Percentiles rank a stretch among this genome's conserved stretches.
Conservation (phyloP, 2,113 vertebrate species). For the Bubo scandiacus region DNA sequence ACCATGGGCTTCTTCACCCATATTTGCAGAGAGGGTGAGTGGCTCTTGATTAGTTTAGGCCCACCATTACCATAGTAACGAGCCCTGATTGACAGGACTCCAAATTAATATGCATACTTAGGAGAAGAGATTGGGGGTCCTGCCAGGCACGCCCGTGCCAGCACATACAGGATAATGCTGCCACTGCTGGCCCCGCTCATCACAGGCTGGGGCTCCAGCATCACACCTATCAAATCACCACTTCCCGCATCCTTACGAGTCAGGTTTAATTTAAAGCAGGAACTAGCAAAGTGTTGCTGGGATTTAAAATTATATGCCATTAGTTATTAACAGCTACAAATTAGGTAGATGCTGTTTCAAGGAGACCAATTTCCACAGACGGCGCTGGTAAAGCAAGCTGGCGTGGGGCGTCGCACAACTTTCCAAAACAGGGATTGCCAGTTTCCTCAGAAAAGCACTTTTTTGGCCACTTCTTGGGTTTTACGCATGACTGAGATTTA, state of each 20-base stretch:
- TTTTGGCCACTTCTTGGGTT: slow-evolving; percentile 28
- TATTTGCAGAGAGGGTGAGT: background rate
- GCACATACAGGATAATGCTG: background rate
- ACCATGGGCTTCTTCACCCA: rapidly evolving
- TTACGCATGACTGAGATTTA: slow-evolving; percentile 7
- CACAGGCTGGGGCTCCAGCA: background rate
- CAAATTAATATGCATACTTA: background rate
- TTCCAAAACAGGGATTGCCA: background rate
- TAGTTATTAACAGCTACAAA: slow-evolving; percentile 56
- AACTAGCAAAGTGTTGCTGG: slow-evolving; percentile 9
- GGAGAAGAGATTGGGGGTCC: background rate
- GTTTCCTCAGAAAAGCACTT: background rate
- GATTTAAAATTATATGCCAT: slow-evolving; percentile 30
- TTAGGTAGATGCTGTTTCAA: slow-evolving; percentile 37
- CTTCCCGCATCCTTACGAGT: background rate
- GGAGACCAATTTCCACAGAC: slow-evolving; percentile 28
- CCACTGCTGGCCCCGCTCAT: background rate
- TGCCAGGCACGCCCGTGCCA: background rate
- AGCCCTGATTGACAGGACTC: background rate
- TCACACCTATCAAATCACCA: background rate
- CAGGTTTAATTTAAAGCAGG: slow-evolving; percentile 43
- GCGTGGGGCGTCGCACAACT: background rate
- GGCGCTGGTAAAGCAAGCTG: background rate
- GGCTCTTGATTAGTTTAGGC: background rate
- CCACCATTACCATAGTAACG: background rate